phyloP scores from a whole-genome alignment of 2,113 vertebrate genomes.

The Onychostoma macrolepis region DNA sequence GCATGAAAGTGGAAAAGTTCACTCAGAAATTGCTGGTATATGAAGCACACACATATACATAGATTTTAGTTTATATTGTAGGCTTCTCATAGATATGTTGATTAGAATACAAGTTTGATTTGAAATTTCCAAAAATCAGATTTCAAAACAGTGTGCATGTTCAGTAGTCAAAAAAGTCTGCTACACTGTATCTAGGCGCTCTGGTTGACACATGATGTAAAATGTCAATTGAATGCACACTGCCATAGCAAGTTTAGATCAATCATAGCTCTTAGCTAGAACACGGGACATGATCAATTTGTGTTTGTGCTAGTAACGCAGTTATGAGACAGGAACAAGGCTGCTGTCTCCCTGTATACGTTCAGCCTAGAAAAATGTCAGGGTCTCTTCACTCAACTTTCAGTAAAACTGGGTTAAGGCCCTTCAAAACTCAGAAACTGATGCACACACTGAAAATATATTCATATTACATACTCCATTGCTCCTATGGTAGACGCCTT shows the following conservation, averaged over 20 bases:
- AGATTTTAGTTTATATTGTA: not conserved
- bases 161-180: not conserved
- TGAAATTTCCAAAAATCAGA: not conserved
- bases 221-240: slow-evolving; percentile 41
- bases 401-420: not conserved
- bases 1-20: not conserved
- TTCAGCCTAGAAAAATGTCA: not conserved
- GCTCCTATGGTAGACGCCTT: not conserved
- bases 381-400: not conserved
- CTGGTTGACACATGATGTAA: slow-evolving; percentile 41
- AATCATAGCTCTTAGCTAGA: slow-evolving; percentile 48
- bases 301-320: slow-evolving; percentile 17
- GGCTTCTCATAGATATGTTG: not conserved
- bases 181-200: slow-evolving; percentile 39
- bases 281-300: slow-evolving; percentile 51
- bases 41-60: no score
- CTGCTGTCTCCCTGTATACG: not conserved
- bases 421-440: not conserved
- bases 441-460: not conserved
- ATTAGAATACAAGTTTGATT: not conserved
- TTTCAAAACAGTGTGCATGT: not conserved
- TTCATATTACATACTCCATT: not conserved
- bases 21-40: not conserved
- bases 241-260: slow-evolving; percentile 39
- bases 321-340: slow-evolving; percentile 31